Base-by-base conservation (phyloP, 30 jellyfish, hydroid and myxozoan species). In the Cassiopea xamachana region DNA sequence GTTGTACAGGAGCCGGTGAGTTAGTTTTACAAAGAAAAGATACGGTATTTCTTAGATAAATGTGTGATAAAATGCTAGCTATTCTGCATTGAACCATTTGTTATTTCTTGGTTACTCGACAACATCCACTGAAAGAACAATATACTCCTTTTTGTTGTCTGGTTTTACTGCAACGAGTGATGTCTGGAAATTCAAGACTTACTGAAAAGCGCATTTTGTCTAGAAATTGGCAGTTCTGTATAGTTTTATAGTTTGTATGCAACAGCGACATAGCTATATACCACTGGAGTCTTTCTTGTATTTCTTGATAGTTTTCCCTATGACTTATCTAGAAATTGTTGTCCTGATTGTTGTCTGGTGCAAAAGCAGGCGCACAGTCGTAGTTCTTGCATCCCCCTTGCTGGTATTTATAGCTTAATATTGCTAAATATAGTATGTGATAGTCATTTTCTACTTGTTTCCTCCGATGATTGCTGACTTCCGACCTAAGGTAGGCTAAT, bases 151-250 rank as follows among this genome's bases (percentile, higher is more conserved):
- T 67, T 69, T 69, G 51, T 82, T 68, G 90, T 82, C 90, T 82
- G 80, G 80, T 71, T 71, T 71, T 27, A 68, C 82, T 61, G 90
- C 58, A 2, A 51, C 19, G 68, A 50, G 71, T 64, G 50, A 69
- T 82, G 90, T 82, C 90, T 82, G 74, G 82, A 58, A 59, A 46
- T 82, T 45, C 68, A 64, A 80, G 82, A 82, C 90, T 18, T 49
- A 27, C 2, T 5, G 27, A 64, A 64, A 5, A 16, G 27, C 74
- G 27, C 27, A 2, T 64, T 64, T 64, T 14, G 43, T 27, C 39
- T 27, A 27, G 43, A 2, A 64, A 64, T 4, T 64, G 8, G 43
- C 74, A 7, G 43, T 7, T 64, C 43, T 0, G 74, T 6, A 59
- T 59, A 59, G 69, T 59, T 59, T 59, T 59, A 6, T 59, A 59